Base-by-base conservation (phyloP, 1,140 invertebrate genomes). In the Heliconius nattereri region DNA sequence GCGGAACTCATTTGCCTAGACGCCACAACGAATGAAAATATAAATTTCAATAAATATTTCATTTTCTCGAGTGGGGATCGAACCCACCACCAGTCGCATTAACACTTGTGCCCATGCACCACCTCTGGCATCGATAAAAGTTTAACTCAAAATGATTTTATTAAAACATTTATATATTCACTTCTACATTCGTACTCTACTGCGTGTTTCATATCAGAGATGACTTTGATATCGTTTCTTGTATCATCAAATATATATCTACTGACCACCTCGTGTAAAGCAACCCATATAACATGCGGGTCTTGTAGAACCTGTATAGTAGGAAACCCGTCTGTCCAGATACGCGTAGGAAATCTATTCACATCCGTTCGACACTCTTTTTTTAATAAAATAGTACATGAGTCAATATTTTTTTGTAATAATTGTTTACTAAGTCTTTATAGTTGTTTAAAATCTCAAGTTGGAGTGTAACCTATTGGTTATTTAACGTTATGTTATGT, bases 281-380 rank as follows among this genome's bases (percentile, higher is more conserved):
- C 70, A 76, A 80, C 70, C 71, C 60, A 71, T 70, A 75, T 75
- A 57, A 78, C 79, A 79, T 78, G 80, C 76, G 78, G 76, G 76
- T 80, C 85, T 78, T 83, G 83, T 75, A 84, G 71, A 90, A 90
- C 88, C 86, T 84, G 88, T 88, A 85, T 86, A 76, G 75, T 76
- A 81, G 75, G 79, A 85, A 80, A 83, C 84, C 72, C 73, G 81
- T 76, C 75, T 80, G 75, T 74, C 78, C 79, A 70, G 78, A 78
- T 57, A 73, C 57, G 74, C 71, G 75, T 81, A 82, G 82, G 80
- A 85, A 77, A 79, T 78, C 80, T 84, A 75, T 73, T 82, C 76
- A 84, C 78, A 82, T 83, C 80, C 79, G 78, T 75, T 76, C 76
- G 20, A 74, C 66, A 71, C 70, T 81, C 45, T 78, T 76, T 78